Evolutionary conservation across 1,140 invertebrate genomes (phyloP), one percentile per base, ranked within the genome.

Genomic region (Macrocentrus cingulum): DNA sequence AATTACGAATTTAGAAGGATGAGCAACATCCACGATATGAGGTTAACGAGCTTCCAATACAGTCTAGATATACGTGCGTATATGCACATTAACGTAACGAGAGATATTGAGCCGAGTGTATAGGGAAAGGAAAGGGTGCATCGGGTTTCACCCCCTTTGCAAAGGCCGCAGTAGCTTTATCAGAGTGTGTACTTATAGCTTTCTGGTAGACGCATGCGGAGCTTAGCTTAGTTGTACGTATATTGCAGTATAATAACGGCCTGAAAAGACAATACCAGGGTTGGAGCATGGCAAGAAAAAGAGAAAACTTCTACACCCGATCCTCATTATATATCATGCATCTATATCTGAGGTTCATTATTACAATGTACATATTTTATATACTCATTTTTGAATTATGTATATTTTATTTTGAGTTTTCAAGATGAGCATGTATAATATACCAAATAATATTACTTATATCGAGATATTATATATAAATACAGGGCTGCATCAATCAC

Each of bases 311-410:
- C 55, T 49, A 61, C 66, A 73, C 66, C 70, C 66, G 70, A 70
- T 67, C 65, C 69, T 74, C 71, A 70, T 74, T 74, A 74, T 48
- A 36, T 15, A 13, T 11, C 36, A 13, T 50, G 13, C 37, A 49
- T 32, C 15, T 39, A 20, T 39, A 45, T 34, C 19, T 57, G 42
- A 57, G 42, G 22, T 20, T 23, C 34, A 57, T 57, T 37, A 44
- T 57, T 50, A 57, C 20, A 18, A 23, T 23, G 19, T 36, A 9
- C 50, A 16, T 22, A 23, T 23, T 50, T 39, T 41, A 11, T 20
- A 50, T 42, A 50, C 44, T 50, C 22, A 50, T 50, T 55, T 45
- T 46, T 42, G 46, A 55, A 55, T 55, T 46, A 45, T 34, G 16
- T 29, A n/a, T n/a, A n/a, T n/a, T n/a, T n/a, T n/a, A n/a, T n/a